Evolutionary conservation across 2,797 vertebrate genomes (phyloP).

Genomic region (Telmatherina bonti): DNA sequence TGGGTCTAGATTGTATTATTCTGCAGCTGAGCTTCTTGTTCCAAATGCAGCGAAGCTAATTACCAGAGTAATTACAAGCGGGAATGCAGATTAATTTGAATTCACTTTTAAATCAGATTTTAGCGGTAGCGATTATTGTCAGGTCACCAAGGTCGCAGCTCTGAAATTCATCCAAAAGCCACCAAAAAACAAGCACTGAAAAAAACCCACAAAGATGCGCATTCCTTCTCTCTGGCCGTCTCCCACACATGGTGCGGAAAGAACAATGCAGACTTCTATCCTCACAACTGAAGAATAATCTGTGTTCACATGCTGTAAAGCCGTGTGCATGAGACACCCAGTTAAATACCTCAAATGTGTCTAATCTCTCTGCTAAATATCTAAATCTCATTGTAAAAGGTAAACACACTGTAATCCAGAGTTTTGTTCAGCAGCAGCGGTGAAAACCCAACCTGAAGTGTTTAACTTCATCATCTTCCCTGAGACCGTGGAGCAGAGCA

Average conservation of each 20-base stretch:
- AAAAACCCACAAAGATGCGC: slow-evolving; percentile 11
- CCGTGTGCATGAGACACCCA: background rate
- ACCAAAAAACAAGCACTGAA: slow-evolving; percentile 16
- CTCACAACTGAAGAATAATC: slow-evolving; percentile 23
- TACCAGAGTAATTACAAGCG: slow-evolving; percentile 13
- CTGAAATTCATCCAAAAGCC: slow-evolving; percentile 24
- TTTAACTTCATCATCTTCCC: background rate
- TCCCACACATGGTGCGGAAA: background rate
- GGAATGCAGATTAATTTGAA: slow-evolving; percentile 13
- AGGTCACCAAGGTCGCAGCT: slow-evolving; percentile 12
- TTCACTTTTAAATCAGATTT: slow-evolving; percentile 6
- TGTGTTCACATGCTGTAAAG: slow-evolving; percentile 10
- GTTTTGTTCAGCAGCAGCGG: background rate
- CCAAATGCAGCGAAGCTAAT: slow-evolving; percentile 10
- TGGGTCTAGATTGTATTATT: background rate
- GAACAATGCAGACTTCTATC: slow-evolving; percentile 32
- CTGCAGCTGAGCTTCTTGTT: background rate
- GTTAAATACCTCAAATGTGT: slow-evolving; percentile 13
- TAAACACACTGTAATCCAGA: slow-evolving; percentile 17
- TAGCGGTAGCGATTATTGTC: background rate
- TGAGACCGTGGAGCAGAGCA: background rate
- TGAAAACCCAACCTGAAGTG: background rate
- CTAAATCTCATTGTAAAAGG: slow-evolving; percentile 36
- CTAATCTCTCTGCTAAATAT: slow-evolving; percentile 35
- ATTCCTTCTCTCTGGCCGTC: background rate